phyloP scores from a whole-genome alignment of 2,888 invertebrate species.

The Epinotia ramella region DNA sequence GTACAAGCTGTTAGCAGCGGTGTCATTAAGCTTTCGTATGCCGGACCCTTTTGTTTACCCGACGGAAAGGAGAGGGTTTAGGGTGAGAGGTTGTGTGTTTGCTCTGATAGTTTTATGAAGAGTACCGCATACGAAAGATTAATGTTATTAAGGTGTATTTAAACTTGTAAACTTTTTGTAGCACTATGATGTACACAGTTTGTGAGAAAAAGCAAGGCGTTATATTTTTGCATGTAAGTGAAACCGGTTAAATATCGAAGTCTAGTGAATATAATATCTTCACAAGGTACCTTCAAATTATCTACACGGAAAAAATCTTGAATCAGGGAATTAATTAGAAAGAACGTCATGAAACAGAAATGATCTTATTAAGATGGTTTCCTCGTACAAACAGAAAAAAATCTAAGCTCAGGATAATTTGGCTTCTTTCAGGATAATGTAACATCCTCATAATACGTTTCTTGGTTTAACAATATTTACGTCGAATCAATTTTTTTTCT shows the following conservation, averaged over 20 bases:
- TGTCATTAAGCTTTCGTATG: not conserved
- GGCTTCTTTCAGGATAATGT: too few relatives aligned
- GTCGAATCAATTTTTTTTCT: too few relatives aligned
- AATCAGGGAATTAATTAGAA: too few relatives aligned
- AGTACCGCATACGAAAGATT: not conserved
- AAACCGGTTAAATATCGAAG: not conserved
- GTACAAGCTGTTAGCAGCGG: not conserved
- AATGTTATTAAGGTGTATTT: not conserved
- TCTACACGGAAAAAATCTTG: too few relatives aligned
- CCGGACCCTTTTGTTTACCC: not conserved
- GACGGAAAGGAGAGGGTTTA: not conserved
- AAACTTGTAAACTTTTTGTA: not conserved
- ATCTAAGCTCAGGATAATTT: too few relatives aligned
- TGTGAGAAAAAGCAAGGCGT: not conserved
- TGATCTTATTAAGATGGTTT: too few relatives aligned
- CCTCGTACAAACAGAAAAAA: too few relatives aligned
- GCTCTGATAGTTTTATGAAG: not conserved
- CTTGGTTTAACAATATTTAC: too few relatives aligned
- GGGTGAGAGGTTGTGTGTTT: not conserved
- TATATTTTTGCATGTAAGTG: not conserved
- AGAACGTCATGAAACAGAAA: too few relatives aligned
- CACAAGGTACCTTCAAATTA: too few relatives aligned
- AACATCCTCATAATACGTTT: too few relatives aligned
- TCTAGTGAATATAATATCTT: too few relatives aligned
- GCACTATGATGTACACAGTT: not conserved